Evolutionary conservation across 2,888 invertebrate genomes (phyloP).

Genomic region (Tromatobia lineatoria): DNA sequence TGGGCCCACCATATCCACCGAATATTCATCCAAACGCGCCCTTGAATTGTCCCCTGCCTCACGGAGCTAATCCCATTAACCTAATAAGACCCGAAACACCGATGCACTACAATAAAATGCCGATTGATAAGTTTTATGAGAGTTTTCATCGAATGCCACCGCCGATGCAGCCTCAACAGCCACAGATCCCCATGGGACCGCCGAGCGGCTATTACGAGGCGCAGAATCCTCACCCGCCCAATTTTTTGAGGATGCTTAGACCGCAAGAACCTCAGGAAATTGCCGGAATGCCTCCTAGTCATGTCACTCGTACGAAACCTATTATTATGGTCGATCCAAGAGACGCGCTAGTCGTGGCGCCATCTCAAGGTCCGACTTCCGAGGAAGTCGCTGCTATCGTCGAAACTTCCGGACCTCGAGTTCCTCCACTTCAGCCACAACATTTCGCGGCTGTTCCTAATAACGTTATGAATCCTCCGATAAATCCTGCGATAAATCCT

Average conservation of each 20-base stretch:
- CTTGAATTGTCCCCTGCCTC: constrained; percentile 59
- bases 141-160: constrained; percentile 50
- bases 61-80: constrained; percentile 63
- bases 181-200: constrained; percentile 33
- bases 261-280: constrained; percentile 20
- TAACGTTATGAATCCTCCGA: constrained; percentile 21
- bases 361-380: neutral
- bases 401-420: constrained; percentile 21
- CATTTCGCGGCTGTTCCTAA: constrained; percentile 71
- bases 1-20: constrained; percentile 78
- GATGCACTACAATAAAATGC: constrained; percentile 69
- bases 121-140: constrained; percentile 38
- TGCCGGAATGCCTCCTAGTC: constrained; percentile 15
- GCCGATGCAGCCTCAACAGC: constrained; percentile 46
- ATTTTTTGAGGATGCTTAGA: constrained; percentile 28
- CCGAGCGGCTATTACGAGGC: constrained; percentile 46
- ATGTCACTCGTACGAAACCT: constrained; percentile 17
- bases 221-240: constrained; percentile 26
- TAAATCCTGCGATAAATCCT: constrained; percentile 10
- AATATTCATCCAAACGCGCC: constrained; percentile 75
- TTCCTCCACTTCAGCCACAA: constrained; percentile 59
- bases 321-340: neutral
- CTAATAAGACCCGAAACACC: constrained; percentile 72
- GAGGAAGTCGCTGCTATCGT: neutral
- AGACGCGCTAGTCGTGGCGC: constrained; percentile 3